phyloP scores from a whole-genome alignment of 2,113 vertebrate genomes.

The Psilopsiagon aurifrons region DNA sequence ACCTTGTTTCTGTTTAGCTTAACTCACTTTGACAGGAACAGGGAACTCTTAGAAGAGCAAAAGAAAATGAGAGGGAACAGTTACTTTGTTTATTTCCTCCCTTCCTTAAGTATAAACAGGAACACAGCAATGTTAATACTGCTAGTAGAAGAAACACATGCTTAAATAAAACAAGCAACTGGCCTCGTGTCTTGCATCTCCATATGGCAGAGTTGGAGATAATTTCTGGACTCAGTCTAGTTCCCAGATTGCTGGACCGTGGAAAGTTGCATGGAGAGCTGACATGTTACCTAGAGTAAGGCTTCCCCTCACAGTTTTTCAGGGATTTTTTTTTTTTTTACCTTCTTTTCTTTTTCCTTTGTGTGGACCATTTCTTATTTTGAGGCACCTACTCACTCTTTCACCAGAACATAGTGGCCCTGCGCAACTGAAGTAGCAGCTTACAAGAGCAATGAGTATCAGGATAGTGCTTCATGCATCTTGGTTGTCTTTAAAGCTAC shows the following conservation, averaged over 20 bases:
- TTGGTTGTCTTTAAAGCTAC: background rate
- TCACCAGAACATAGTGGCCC: background rate
- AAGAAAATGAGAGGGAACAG: constrained; percentile 7
- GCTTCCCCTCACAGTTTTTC: background rate
- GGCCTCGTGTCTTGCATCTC: background rate
- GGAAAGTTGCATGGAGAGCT: background rate
- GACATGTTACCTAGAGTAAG: background rate
- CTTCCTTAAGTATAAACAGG: constrained; percentile 51
- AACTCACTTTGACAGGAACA: constrained; percentile 47
- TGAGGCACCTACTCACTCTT: background rate
- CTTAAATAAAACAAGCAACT: background rate
- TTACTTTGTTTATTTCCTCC: constrained; percentile 39
- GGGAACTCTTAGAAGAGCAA: background rate
- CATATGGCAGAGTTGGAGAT: background rate
- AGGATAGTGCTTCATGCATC: background rate
- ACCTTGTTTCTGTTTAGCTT: constrained; percentile 47
- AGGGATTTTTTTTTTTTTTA: background rate
- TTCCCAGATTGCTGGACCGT: background rate
- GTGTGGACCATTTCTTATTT: background rate
- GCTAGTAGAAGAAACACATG: constrained; percentile 21
- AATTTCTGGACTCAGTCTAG: background rate
- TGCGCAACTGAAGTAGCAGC: background rate
- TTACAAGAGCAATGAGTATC: background rate
- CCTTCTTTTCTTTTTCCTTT: background rate
- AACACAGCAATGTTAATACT: constrained; percentile 9